phyloP scores from a whole-genome alignment of 2,888 invertebrate genomes.

The Hedychridium roseum region DNA sequence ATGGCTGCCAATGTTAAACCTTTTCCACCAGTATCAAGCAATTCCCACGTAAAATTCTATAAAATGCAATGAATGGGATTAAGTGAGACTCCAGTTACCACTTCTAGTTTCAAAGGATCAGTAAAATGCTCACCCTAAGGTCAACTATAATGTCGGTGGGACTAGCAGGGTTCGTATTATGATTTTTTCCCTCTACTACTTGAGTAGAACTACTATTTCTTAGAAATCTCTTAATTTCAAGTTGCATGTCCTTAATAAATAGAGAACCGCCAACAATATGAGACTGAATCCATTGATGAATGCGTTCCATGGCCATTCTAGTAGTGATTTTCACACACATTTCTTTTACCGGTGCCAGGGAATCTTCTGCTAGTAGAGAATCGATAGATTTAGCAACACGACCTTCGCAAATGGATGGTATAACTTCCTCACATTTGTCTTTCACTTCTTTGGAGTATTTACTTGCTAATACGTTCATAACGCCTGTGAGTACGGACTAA shows the following conservation, averaged over 20 bases:
- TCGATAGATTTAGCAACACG: slow-evolving; percentile 54
- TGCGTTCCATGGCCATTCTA: slow-evolving; percentile 65
- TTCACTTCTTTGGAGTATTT: slow-evolving; percentile 38
- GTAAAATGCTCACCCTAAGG: slow-evolving; percentile 45
- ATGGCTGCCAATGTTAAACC: slow-evolving; percentile 34
- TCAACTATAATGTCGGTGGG: slow-evolving; percentile 45
- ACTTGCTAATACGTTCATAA: slow-evolving; percentile 29
- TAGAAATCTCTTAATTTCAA: slow-evolving; percentile 41
- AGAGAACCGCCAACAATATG: slow-evolving; percentile 56
- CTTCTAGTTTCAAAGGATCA: no score
- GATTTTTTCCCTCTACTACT: slow-evolving; percentile 25
- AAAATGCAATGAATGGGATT: slow-evolving; percentile 8
- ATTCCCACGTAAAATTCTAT: slow-evolving; percentile 49
- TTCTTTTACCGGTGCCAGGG: slow-evolving; percentile 63
- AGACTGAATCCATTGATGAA: slow-evolving; percentile 68
- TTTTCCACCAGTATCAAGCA: slow-evolving; percentile 47
- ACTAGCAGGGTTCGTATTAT: slow-evolving; percentile 43
- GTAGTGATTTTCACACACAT: slow-evolving; percentile 66
- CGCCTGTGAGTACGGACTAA: slow-evolving; percentile 20
- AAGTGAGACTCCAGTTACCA: neutral
- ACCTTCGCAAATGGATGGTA: slow-evolving; percentile 45
- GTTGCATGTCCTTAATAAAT: slow-evolving; percentile 51
- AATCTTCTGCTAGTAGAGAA: slow-evolving; percentile 67
- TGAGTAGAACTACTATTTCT: slow-evolving; percentile 27
- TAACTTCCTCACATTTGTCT: slow-evolving; percentile 39